A percentile compares a stretch with the other conserved stretches of the same genome.
These are phyloP conservation scores for Asteroscopus sphinx DNA, from an alignment of 2,888 invertebrate species.

Conservation along the genomic window DNA sequence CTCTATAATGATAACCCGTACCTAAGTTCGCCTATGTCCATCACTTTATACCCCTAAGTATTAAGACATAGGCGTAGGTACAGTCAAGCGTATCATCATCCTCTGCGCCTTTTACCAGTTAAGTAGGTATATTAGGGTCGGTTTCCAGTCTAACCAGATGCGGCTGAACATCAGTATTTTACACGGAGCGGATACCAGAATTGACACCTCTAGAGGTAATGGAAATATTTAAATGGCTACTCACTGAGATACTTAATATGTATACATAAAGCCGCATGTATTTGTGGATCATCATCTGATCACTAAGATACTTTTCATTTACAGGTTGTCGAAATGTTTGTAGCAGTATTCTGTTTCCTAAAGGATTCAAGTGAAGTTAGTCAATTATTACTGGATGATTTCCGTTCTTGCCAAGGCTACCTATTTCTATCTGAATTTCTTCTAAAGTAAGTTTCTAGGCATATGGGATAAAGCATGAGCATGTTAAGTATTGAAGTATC, in stretches of 20 bases:
- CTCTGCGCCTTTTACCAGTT: too few species aligned
- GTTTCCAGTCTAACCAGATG: too few species aligned
- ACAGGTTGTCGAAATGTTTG: constrained; percentile 98
- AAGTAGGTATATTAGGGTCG: too few species aligned
- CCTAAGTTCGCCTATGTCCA: too few species aligned
- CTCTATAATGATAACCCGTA: too few species aligned
- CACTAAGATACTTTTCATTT: constrained; percentile 37
- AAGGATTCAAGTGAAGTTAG: constrained; percentile 99
- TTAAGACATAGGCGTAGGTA: too few species aligned
- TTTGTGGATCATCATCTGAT: not conserved
- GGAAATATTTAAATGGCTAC: not conserved
- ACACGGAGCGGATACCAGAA: constrained; percentile 97
- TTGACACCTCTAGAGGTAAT: constrained; percentile 96
- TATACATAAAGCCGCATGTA: not conserved
- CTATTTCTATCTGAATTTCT: constrained; percentile 97
- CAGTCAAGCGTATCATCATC: too few species aligned
- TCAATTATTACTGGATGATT: constrained; percentile 98
- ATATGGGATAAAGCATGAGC: constrained; percentile 56
- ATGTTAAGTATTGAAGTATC: constrained; percentile 47
- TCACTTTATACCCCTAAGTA: too few species aligned
- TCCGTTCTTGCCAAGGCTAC: constrained; percentile 98
- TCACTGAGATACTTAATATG: not conserved
- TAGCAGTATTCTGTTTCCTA: constrained; percentile 98
- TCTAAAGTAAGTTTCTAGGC: constrained; percentile 92
- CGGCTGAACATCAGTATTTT: too few species aligned